Conservation (phyloP, 2,888 invertebrate species). For the Ptychoptera albimana region DNA sequence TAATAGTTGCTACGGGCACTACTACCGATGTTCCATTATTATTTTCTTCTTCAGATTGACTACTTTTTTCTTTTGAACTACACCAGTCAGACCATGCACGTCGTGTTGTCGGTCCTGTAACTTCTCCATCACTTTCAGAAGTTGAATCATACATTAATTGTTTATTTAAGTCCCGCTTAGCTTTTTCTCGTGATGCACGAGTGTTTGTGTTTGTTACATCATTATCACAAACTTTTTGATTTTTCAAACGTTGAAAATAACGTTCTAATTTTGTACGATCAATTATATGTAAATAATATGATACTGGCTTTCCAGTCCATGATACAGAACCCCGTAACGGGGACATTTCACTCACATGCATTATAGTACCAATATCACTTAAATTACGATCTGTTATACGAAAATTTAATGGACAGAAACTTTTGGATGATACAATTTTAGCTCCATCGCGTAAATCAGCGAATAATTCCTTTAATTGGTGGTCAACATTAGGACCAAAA, state of each 20-base stretch:
- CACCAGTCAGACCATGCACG: slow-evolving; percentile 63
- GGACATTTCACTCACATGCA: slow-evolving; percentile 95
- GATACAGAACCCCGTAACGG: slow-evolving; percentile 91
- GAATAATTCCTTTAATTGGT: slow-evolving; percentile 89
- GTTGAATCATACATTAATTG: slow-evolving; percentile 20
- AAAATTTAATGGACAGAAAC: slow-evolving; percentile 97
- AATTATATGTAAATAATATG: slow-evolving; percentile 95
- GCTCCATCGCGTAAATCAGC: slow-evolving; percentile 92
- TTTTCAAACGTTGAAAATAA: slow-evolving; percentile 90
- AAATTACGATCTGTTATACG: slow-evolving; percentile 94
- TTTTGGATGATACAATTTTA: slow-evolving; percentile 94
- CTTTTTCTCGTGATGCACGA: slow-evolving; percentile 29
- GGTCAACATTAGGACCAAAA: slow-evolving; percentile 94
- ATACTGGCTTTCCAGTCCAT: slow-evolving; percentile 98
- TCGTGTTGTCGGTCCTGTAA: slow-evolving; percentile 51
- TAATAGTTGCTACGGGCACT: slow-evolving; percentile 14
- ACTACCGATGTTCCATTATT: slow-evolving; percentile 25
- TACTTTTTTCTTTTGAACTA: slow-evolving; percentile 41
- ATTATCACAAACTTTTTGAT: slow-evolving; percentile 50
- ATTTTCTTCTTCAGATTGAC: slow-evolving; percentile 43
- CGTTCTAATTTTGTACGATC: slow-evolving; percentile 94
- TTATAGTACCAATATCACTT: slow-evolving; percentile 96
- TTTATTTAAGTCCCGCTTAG: slow-evolving; percentile 32
- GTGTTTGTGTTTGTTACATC: slow-evolving; percentile 7
- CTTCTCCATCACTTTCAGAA: slow-evolving; percentile 26